Evolutionary conservation across 2,797 vertebrate species (phyloP), one percentile per base, ranked within the genome.

Genomic region (Tangara arthus): DNA sequence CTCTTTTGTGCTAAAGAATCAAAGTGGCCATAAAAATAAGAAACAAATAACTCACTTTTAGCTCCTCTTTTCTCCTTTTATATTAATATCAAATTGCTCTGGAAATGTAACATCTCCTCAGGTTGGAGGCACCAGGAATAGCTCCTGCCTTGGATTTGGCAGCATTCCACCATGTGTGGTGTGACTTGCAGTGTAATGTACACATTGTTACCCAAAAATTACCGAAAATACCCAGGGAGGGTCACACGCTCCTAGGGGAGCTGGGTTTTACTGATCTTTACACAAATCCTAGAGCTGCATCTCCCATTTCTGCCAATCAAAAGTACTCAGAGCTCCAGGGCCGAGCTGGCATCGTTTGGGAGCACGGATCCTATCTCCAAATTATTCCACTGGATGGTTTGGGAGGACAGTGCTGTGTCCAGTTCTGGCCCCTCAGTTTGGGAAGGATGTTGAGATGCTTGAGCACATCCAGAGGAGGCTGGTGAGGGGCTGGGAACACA

Each of bases 171-270:
- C 3, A 0, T 35, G 23, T 57, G 34, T 57, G 56, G 24, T 3
- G 26, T 32, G 55, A 77, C n/a, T 24, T 20, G 53, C 49, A 44
- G 26, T 11, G 39, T 18, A 16, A 24, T 18, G 57, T 34, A 8
- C 14, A 21, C 12, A 2, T 34, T n/a, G 42, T 57, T 44, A 44
- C 17, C 42, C 39, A 0, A 66, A 56, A 73, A 28, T 2, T 30
- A 14, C 46, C 55, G 53, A 24, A 69, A 77, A 61, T 34, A 61
- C 26, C 56, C 49, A 12, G 64, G 0, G n/a, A 46, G 56, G n/a
- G 18, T 35, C 26, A 9, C 7, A 10, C 0, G 1, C 39, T 80
- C 39, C 22, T 5, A 2, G 66, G 6, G 39, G 39, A 41, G 39
- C 66, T 61, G 65, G 28, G 6, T 56, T 92, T 82, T 24, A 12